A percentile compares a stretch with the other conserved stretches of the same genome.
Evolutionary conservation across 2,797 vertebrate genomes (phyloP).

Genomic region (Eupleurogrammus muticus): DNA sequence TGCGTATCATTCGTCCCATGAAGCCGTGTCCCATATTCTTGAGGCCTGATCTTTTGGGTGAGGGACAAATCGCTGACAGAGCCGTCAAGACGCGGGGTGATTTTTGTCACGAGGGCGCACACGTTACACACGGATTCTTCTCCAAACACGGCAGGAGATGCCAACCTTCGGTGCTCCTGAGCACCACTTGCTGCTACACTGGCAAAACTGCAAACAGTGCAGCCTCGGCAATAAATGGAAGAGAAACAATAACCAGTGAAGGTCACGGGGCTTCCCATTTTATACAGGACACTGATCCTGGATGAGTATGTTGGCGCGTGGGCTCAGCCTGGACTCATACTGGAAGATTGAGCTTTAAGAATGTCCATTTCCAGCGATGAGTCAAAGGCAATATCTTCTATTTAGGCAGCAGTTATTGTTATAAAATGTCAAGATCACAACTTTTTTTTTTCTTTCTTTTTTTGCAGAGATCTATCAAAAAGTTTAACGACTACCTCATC

Average conservation of each 20-base stretch:
- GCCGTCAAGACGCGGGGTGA: conserved; percentile 28
- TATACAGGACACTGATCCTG: conserved; percentile 41
- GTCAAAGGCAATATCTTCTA: conserved; percentile 21
- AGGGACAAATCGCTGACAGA: conserved; percentile 53
- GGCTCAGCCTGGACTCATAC: conserved; percentile 41
- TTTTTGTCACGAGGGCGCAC: conserved; percentile 31
- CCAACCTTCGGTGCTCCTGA: conserved; percentile 39
- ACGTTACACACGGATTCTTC: conserved; percentile 41
- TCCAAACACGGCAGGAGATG: conserved; percentile 39
- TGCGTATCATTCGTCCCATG: conserved; percentile 39
- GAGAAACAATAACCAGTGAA: conserved; percentile 54
- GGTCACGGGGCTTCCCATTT: conserved; percentile 60
- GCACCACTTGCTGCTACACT: conserved; percentile 36
- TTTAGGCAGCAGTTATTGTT: conserved; percentile 19
- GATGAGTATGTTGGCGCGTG: conserved; percentile 47
- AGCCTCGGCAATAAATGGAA: conserved; percentile 30
- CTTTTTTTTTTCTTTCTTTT: conserved; percentile 8
- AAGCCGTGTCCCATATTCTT: conserved; percentile 9
- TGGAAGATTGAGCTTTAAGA: conserved; percentile 47
- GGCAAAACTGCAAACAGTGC: conserved; percentile 47
- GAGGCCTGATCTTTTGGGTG: conserved; percentile 41
- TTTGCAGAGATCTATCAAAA: not conserved
- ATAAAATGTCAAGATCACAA: conserved; percentile 14
- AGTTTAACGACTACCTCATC: not conserved
- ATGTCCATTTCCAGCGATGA: conserved; percentile 45